Percentiles rank a stretch among this genome's conserved stretches.
phyloP scores from a whole-genome alignment of 1,140 invertebrate species.

The Rhyacophila brunnea region DNA sequence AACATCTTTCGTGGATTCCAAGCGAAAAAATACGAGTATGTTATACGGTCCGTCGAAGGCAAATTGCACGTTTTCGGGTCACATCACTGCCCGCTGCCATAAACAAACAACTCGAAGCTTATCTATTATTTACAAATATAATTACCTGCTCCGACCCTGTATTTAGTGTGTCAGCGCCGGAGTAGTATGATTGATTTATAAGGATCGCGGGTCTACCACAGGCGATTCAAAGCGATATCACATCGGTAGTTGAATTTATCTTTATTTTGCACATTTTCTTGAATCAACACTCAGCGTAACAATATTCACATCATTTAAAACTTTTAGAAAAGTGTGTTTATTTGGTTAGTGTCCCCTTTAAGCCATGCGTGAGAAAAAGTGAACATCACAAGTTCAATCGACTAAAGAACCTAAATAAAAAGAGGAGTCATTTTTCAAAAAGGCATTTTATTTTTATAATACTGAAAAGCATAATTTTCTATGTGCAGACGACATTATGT shows the following conservation, averaged over 20 bases:
- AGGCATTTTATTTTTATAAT: no score
- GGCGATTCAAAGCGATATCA: neutral
- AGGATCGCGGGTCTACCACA: neutral
- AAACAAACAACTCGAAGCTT: slow-evolving; percentile 32
- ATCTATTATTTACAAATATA: slow-evolving; percentile 36
- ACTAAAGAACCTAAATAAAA: no score
- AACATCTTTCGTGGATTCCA: neutral
- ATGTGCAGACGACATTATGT: no score
- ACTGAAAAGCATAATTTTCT: no score
- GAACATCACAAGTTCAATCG: no score
- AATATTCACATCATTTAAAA: no score
- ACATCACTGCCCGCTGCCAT: slow-evolving; percentile 12
- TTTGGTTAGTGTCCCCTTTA: no score
- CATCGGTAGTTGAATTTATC: neutral
- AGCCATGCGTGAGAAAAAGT: no score
- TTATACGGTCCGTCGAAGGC: slow-evolving; percentile 6
- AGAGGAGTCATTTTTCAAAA: no score
- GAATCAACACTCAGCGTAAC: no score
- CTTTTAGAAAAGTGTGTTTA: no score
- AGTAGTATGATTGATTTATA: slow-evolving; percentile 32
- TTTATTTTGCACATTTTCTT: neutral
- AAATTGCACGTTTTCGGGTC: slow-evolving; percentile 25
- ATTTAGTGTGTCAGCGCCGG: slow-evolving; percentile 32
- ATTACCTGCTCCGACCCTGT: slow-evolving; percentile 28
- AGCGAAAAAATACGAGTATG: neutral